Evolutionary conservation across 2,888 invertebrate species (phyloP), one percentile per base, ranked within the genome.

Genomic region (Phaonia tiefii): DNA sequence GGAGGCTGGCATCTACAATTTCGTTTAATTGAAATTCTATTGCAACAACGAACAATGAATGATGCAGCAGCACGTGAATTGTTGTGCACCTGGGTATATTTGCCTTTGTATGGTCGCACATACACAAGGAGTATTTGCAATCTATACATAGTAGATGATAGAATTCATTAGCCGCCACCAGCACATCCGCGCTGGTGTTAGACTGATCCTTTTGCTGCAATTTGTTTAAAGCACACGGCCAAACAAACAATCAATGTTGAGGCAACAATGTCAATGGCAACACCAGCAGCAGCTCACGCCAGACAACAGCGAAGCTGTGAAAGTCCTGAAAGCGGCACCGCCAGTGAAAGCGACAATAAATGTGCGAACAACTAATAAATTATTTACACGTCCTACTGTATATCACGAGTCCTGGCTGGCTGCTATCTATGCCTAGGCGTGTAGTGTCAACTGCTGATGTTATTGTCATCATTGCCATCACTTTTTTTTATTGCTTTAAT

Each of bases 281-380:
- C n/a, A 26, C 1, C 17, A 26, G 60, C 10, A 31, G 17, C 60
- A 37, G 17, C 26, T 11, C 15, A 15, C n/a, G 51, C n/a, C n/a
- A 39, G 39, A 51, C 71, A 54, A 56, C 56, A 44, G 44, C n/a
- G 11, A 26, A 39, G 69, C 69, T 69, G 60, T 60, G 60, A 60
- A 60, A 46, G 11, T 39, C 20, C 66, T 66, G 25, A 31, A 58
- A 46, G 42, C 17, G 56, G 20, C 39, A 31, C 56, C 26, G n/a
- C 13, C 51, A 67, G 42, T 15, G 10, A 44, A 20, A 66, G 20
- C 26, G 56, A 58, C 56, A 75, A 70, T 66, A 83, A 75, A 81
- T 65, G 77, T 82, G 82, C 65, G 82, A 82, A 79, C 80, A 80
- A 82, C 72, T 79, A 83, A 83, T 83, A 76, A 82, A 83, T 82